These are phyloP conservation scores for Acipenser ruthenus DNA, from an alignment of 2,797 vertebrate genomes.

Conservation along the genomic window DNA sequence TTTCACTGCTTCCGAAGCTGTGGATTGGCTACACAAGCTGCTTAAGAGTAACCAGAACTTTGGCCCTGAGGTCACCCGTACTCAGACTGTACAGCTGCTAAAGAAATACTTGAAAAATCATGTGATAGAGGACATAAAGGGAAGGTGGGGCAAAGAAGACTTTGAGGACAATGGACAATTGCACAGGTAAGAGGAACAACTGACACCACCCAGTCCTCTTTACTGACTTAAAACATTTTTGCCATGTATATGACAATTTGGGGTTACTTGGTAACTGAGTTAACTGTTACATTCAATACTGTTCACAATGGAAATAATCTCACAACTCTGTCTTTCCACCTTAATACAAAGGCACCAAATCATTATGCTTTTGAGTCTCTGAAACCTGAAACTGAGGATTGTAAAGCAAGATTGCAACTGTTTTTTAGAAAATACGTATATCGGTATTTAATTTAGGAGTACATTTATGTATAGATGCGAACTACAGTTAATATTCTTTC, in stretches of 20 bases:
- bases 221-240: background rate
- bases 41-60: constrained; percentile 81
- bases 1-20: constrained; percentile 79
- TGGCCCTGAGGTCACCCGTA: constrained; percentile 83
- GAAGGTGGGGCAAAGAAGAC: constrained; percentile 83
- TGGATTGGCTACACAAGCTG: constrained; percentile 77
- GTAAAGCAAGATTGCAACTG: too few relatives aligned
- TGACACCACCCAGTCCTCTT: background rate
- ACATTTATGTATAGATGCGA: too few relatives aligned
- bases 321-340: too few relatives aligned
- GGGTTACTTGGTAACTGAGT: too few relatives aligned
- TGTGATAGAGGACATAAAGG: constrained; percentile 89
- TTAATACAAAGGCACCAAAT: too few relatives aligned
- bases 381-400: too few relatives aligned
- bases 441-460: too few relatives aligned
- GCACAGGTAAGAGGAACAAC: constrained; percentile 69
- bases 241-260: background rate
- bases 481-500: too few relatives aligned
- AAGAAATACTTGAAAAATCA: constrained; percentile 91
- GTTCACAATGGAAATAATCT: too few relatives aligned
- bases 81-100: constrained; percentile 83
- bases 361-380: too few relatives aligned
- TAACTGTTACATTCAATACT: background rate
- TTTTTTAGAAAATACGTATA: too few relatives aligned
- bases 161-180: constrained; percentile 79